These are phyloP conservation scores for Laupala kohalensis DNA, from an alignment of 1,140 invertebrate genomes.

Conservation along the genomic window DNA sequence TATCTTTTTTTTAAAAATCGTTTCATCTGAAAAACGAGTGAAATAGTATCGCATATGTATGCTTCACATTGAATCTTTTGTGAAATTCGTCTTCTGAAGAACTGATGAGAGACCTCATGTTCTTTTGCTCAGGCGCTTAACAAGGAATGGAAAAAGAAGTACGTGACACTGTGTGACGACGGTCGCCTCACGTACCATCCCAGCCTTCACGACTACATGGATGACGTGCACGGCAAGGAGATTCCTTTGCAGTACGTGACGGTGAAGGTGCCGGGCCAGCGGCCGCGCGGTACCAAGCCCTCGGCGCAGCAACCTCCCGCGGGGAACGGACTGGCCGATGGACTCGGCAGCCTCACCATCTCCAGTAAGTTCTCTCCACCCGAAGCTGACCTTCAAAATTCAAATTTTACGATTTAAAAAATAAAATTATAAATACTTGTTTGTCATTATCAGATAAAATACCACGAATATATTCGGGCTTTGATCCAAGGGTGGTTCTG, in stretches of 20 bases:
- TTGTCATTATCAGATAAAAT: too few relatives aligned
- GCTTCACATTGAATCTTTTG: too few relatives aligned
- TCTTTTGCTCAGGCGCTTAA: too few relatives aligned
- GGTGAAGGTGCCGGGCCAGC: constrained; percentile 92
- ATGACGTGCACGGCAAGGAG: constrained; percentile 92
- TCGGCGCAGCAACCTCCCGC: constrained; percentile 33
- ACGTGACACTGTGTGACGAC: constrained; percentile 90
- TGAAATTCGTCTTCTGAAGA: too few relatives aligned
- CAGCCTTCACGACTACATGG: constrained; percentile 95
- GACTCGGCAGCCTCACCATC: constrained; percentile 45
- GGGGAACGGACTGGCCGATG: constrained; percentile 40
- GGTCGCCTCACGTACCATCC: constrained; percentile 90
- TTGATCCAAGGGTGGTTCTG: too few relatives aligned
- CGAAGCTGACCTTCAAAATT: too few relatives aligned
- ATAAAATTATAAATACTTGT: neutral
- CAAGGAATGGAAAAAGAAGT: constrained; percentile 99
- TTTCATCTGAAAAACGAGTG: too few relatives aligned
- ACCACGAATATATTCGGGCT: too few relatives aligned
- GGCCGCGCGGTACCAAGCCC: constrained; percentile 77
- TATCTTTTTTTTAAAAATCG: too few relatives aligned
- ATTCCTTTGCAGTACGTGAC: constrained; percentile 92
- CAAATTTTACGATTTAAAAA: too few relatives aligned
- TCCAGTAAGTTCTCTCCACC: constrained; percentile 22
- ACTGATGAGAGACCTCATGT: too few relatives aligned
- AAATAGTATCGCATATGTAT: too few relatives aligned